Conservation (phyloP, 2,888 invertebrate genomes). For the Cephus nigrinus region DNA sequence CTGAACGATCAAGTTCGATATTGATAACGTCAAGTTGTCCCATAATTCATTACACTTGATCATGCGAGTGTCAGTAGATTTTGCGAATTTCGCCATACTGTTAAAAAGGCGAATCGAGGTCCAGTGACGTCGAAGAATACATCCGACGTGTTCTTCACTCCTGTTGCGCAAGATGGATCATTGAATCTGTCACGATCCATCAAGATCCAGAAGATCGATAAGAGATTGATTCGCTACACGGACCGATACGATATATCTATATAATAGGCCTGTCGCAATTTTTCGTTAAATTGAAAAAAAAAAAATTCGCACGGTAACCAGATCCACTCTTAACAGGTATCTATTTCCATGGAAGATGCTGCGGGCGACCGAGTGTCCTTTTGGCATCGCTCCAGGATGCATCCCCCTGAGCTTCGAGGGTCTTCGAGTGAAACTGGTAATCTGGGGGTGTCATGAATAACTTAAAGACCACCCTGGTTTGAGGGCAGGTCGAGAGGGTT, state of each 20-base stretch:
- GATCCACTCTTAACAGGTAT: background rate
- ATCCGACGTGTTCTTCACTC: background rate
- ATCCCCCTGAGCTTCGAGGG: background rate
- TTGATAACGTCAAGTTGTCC: too few relatives aligned
- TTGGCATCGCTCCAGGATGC: background rate
- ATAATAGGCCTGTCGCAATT: background rate
- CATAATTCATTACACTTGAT: too few relatives aligned
- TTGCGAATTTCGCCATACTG: too few relatives aligned
- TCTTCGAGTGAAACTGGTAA: background rate
- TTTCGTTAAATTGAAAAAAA: background rate
- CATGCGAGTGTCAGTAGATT: too few relatives aligned
- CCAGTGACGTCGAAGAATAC: background rate
- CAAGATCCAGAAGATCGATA: background rate
- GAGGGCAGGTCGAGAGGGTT: background rate
- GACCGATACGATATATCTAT: background rate
- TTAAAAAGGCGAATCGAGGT: too few relatives aligned
- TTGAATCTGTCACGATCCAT: background rate
- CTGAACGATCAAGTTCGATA: conserved; percentile 21
- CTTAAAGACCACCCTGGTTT: background rate
- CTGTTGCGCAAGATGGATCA: background rate
- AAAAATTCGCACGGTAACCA: background rate
- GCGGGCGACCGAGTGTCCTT: background rate
- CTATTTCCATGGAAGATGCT: background rate
- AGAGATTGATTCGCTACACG: background rate
- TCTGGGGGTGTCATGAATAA: background rate